Evolutionary conservation across 2,888 invertebrate genomes (phyloP).

Genomic region (Nasonovia ribisnigri): DNA sequence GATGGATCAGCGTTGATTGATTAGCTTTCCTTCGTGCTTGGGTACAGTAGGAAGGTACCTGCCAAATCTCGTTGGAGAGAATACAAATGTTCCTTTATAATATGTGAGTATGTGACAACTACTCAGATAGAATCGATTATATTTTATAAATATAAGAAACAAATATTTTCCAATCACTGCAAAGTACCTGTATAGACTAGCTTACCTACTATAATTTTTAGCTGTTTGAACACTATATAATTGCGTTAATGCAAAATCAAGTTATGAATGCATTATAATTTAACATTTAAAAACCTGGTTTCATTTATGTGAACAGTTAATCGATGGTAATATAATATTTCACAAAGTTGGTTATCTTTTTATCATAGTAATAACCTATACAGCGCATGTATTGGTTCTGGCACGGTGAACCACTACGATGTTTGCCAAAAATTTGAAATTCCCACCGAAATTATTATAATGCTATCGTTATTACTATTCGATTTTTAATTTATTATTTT

Average conservation of each 20-base stretch:
- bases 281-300: not conserved
- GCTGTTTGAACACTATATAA: not conserved
- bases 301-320: not conserved
- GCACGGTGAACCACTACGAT: not conserved
- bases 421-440: not conserved
- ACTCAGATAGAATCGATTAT: not conserved
- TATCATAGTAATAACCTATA: not conserved
- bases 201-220: not conserved
- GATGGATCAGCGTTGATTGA: not conserved
- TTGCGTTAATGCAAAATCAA: not conserved
- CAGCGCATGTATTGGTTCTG: not conserved
- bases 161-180: not conserved
- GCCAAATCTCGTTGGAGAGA: not conserved
- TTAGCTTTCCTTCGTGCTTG: not conserved
- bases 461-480: not conserved
- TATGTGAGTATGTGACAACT: not conserved
- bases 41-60: not conserved
- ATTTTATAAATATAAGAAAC: not conserved
- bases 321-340: not conserved
- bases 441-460: not conserved
- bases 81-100: not conserved
- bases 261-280: not conserved
- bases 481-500: not conserved
- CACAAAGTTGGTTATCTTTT: not conserved
- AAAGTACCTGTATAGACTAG: not conserved